Evolutionary conservation across 2,797 vertebrate genomes (phyloP), one percentile per base, ranked within the genome.

Genomic region (Platyrinchus mystaceus): DNA sequence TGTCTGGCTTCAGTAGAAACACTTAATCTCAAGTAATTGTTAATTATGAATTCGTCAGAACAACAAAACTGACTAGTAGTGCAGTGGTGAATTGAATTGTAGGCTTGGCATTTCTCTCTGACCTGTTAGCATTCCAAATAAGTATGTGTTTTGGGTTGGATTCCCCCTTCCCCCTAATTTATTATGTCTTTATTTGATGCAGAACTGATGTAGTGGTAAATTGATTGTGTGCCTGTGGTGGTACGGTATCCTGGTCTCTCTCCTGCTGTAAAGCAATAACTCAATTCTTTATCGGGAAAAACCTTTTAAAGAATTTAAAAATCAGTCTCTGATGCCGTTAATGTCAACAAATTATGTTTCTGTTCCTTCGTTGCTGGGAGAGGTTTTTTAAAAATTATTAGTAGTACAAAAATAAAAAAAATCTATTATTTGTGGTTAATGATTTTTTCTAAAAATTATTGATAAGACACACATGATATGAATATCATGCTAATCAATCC

Each of bases 121-220:
- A 74, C 41, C 30, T 75, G 53, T 89, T 71, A 93, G 4, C 22
- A 71, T 44, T 64, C 18, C 37, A 76, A 60, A 53, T 93, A 47
- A 36, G 55, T 93, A 58, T 73, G 19, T 27, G 3, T 7, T 64
- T 59, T 49, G 14, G 19, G 18, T 59, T 41, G 22, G 30, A 9
- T 19, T 12, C 10, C 3, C 9, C 22, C 18, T 7, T 12, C 7
- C 21, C 4, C 7, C 17, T 23, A n/a, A 30, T 83, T 94, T 92
- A 67, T 91, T 94, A 71, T 63, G 34, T 69, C 68, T 94, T 94
- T 20, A 82, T 91, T 90, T 73, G 87, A 84, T 78, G 56, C 59
- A 84, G 60, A 94, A 84, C 28, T 93, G 68, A 87, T 87, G 89
- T 53, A 89, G 75, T 82, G 39, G 76, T 74, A 96, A 93, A 95